phyloP scores from a whole-genome alignment of 2,113 vertebrate genomes.

The Macaca nemestrina region DNA sequence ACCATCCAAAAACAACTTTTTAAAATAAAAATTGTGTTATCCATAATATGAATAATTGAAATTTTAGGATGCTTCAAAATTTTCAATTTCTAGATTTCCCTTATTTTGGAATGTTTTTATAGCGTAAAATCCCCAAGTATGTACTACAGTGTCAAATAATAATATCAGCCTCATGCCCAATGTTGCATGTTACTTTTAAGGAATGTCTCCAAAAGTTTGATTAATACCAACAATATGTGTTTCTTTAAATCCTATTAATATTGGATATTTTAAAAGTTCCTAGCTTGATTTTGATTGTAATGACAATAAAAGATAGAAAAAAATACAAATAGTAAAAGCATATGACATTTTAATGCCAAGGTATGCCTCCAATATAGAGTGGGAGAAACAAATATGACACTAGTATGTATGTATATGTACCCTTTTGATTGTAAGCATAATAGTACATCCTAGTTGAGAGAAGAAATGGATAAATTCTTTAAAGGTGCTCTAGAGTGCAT shows the following conservation, averaged over 20 bases:
- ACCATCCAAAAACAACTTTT: not conserved
- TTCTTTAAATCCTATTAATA: not conserved
- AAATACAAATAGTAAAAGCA: not conserved
- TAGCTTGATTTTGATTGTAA: not conserved
- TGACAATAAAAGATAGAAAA: not conserved
- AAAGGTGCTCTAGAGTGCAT: not conserved
- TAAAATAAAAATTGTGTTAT: not conserved
- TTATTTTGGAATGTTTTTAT: not conserved
- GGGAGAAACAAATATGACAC: not conserved
- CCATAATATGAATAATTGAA: not conserved
- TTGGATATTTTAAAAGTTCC: not conserved
- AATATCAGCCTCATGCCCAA: not conserved
- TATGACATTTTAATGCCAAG: not conserved
- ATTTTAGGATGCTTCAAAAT: not conserved
- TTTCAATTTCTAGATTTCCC: not conserved
- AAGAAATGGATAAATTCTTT: not conserved
- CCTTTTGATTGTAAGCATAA: not conserved
- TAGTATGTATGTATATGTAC: not conserved
- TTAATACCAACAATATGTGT: not conserved
- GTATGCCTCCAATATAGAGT: not conserved
- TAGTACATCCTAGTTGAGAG: too few species aligned
- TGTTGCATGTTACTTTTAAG: not conserved
- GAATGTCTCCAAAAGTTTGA: not conserved
- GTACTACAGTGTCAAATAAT: not conserved
- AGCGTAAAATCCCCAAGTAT: not conserved